These are phyloP conservation scores for Glareola pratincola DNA, from an alignment of 2,113 vertebrate species.

Conservation along the genomic window DNA sequence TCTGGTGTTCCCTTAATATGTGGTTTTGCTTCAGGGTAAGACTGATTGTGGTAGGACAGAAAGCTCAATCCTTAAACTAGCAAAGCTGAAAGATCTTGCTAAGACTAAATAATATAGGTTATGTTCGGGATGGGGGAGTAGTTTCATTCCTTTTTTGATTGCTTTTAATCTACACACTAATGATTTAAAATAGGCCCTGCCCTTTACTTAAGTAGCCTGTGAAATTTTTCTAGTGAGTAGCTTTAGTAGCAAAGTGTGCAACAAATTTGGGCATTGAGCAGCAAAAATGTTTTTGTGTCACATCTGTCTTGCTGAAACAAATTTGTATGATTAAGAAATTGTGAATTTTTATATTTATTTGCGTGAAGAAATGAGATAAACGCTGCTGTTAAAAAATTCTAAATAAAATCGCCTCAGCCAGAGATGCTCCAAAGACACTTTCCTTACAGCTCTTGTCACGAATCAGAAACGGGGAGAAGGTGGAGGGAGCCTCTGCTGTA, in stretches of 20 bases:
- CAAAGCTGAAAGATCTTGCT: neutral
- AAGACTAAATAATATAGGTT: neutral
- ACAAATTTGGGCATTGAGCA: neutral
- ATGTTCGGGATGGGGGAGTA: neutral
- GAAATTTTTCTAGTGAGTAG: neutral
- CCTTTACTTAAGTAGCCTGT: neutral
- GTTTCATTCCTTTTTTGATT: neutral
- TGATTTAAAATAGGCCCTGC: neutral
- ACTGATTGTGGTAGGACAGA: neutral
- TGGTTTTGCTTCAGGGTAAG: neutral
- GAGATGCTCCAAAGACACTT: fast-evolving
- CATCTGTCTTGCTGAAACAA: neutral
- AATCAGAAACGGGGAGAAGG: neutral
- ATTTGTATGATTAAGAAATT: neutral
- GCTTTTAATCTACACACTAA: neutral
- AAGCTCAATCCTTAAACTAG: neutral
- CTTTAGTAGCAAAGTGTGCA: neutral
- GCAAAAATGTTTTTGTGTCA: neutral
- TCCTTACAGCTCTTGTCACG: neutral
- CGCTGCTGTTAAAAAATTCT: neutral
- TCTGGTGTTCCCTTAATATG: neutral
- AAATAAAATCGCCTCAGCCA: neutral
- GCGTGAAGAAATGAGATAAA: neutral
- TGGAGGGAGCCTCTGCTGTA: neutral
- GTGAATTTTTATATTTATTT: neutral